Evolutionary conservation across 2,797 vertebrate genomes (phyloP).

Genomic region (Anolis apletophallus): DNA sequence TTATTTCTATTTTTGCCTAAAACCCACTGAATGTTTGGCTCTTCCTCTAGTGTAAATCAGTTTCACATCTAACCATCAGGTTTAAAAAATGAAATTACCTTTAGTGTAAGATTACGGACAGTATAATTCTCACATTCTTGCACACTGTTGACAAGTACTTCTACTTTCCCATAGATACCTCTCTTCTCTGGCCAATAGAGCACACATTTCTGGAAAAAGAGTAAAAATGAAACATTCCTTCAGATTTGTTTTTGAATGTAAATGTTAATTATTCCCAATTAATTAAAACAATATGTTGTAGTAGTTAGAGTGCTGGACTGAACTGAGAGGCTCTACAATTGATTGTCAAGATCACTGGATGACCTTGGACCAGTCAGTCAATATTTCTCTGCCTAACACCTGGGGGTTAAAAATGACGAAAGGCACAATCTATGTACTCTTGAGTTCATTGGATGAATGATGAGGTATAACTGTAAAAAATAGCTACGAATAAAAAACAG

Average conservation of each 20-base stretch:
- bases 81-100: slow-evolving; percentile 79
- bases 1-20: neutral
- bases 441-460: too few relatives aligned
- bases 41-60: slow-evolving; percentile 17
- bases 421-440: too few relatives aligned
- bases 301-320: too few relatives aligned
- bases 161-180: slow-evolving; percentile 94
- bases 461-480: too few relatives aligned
- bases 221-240: neutral
- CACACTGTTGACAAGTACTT: slow-evolving; percentile 88
- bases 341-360: too few relatives aligned
- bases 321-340: too few relatives aligned
- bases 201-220: slow-evolving; percentile 89
- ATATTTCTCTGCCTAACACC: too few relatives aligned
- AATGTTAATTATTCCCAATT: slow-evolving; percentile 1
- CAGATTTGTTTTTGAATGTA: slow-evolving; percentile 19
- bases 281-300: too few relatives aligned
- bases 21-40: neutral
- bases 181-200: slow-evolving; percentile 97
- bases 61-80: slow-evolving; percentile 23
- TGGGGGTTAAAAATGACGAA: too few relatives aligned
- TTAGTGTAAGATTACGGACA: slow-evolving; percentile 88
- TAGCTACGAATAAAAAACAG: neutral
- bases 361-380: too few relatives aligned
- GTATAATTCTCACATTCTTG: slow-evolving; percentile 92